A percentile compares a stretch with the other conserved stretches of the same genome.
phyloP scores from a whole-genome alignment of 1,140 invertebrate species.

The Micrasema minimum region DNA sequence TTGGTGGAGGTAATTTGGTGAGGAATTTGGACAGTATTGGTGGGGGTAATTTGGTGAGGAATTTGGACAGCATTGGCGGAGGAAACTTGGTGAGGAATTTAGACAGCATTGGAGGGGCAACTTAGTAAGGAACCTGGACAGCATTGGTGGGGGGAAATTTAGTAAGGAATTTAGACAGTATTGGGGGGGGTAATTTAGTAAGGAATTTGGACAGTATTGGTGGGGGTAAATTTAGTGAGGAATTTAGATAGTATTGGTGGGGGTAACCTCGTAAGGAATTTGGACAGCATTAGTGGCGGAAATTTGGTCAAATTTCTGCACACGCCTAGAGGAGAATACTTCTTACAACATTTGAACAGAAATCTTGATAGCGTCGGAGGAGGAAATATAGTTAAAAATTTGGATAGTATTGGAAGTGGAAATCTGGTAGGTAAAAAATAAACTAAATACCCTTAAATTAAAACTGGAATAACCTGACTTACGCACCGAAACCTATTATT shows the following conservation, averaged over 20 bases:
- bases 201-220: constrained; percentile 57
- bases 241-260: constrained; percentile 63
- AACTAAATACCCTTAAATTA: not conserved
- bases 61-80: constrained; percentile 63
- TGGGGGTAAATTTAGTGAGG: constrained; percentile 56
- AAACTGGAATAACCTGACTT: too few species aligned
- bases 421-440: constrained; percentile 57
- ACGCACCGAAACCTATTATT: too few species aligned
- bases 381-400: constrained; percentile 56
- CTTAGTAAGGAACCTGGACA: constrained; percentile 55
- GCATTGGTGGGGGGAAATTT: constrained; percentile 58
- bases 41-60: constrained; percentile 61
- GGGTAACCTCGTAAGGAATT: constrained; percentile 60
- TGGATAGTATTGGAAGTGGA: constrained; percentile 63
- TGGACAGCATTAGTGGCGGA: constrained; percentile 59
- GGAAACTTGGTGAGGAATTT: constrained; percentile 58
- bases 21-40: constrained; percentile 61
- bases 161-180: constrained; percentile 62
- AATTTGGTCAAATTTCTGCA: constrained; percentile 58
- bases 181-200: constrained; percentile 60
- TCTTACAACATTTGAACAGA: constrained; percentile 62
- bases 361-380: constrained; percentile 57
- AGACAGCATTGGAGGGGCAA: constrained; percentile 56
- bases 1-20: constrained; percentile 63
- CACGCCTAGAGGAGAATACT: constrained; percentile 61